A percentile compares a stretch with the other conserved stretches of the same genome.
These are phyloP conservation scores for Encarsia formosa DNA, from an alignment of 2,888 invertebrate species.

Conservation along the genomic window DNA sequence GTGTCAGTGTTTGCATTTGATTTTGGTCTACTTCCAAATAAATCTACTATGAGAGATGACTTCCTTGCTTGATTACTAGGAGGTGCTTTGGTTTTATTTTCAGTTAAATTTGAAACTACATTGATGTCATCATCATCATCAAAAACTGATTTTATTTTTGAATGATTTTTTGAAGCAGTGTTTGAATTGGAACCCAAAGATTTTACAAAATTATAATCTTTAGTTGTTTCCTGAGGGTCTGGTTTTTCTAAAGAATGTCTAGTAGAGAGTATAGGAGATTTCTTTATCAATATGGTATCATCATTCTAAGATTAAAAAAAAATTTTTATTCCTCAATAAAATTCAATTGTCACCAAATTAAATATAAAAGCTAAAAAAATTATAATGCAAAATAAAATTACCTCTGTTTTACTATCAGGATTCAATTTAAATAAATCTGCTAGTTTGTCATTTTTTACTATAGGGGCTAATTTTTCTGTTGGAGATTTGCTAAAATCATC, in stretches of 20 bases:
- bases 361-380: too few relatives aligned
- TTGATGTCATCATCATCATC: constrained; percentile 26
- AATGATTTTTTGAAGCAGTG: constrained; percentile 22
- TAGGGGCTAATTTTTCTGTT: constrained; percentile 16
- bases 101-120: constrained; percentile 21
- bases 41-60: constrained; percentile 38
- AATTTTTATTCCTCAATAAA: not conserved
- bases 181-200: not conserved
- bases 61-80: constrained; percentile 33
- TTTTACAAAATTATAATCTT: not conserved
- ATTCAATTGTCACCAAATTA: too few relatives aligned
- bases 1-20: constrained; percentile 7
- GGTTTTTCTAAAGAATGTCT: constrained; percentile 1
- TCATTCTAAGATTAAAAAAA: constrained; percentile 3
- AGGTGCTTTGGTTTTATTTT: too few relatives aligned
- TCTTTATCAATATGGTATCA: constrained; percentile 4
- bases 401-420: not conserved
- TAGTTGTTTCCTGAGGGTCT: not conserved
- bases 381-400: too few relatives aligned
- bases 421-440: constrained; percentile 41
- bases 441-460: constrained; percentile 32
- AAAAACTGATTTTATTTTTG: constrained; percentile 23
- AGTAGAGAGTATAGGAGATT: constrained; percentile 1
- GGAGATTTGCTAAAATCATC: constrained; percentile 9
- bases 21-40: constrained; percentile 36